These are phyloP conservation scores for Synchiropus splendidus DNA, from an alignment of 2,113 vertebrate genomes.

Conservation along the genomic window DNA sequence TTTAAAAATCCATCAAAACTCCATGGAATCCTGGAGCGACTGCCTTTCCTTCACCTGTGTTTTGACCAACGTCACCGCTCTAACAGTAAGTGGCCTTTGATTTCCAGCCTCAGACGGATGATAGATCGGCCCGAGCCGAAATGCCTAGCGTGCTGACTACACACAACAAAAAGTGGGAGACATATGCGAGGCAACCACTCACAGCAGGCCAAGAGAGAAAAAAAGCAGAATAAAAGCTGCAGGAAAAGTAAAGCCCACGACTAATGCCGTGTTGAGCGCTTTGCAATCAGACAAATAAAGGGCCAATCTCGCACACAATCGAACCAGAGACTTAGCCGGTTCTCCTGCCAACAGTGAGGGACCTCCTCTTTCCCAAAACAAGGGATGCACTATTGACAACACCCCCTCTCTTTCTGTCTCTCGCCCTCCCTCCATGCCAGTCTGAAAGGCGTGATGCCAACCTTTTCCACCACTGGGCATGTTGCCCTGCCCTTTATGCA, in stretches of 20 bases:
- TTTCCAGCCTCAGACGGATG: too few relatives aligned
- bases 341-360: conserved; percentile 65
- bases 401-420: conserved; percentile 33
- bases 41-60: too few relatives aligned
- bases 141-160: conserved; percentile 27
- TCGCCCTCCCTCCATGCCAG: conserved; percentile 66
- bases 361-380: conserved; percentile 69
- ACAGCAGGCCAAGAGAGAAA: conserved; percentile 25
- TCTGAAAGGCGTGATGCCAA: conserved; percentile 72
- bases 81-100: too few relatives aligned
- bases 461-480: conserved; percentile 72
- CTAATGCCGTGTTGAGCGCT: conserved; percentile 63
- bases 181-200: conserved; percentile 34
- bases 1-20: too few relatives aligned
- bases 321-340: conserved; percentile 67
- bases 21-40: too few relatives aligned
- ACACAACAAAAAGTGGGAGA: conserved; percentile 20
- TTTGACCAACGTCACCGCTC: too few relatives aligned
- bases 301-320: conserved; percentile 71
- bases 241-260: conserved; percentile 54
- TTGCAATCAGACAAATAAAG: conserved; percentile 73
- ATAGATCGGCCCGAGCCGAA: conserved; percentile 11
- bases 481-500: conserved; percentile 76
- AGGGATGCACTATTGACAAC: conserved; percentile 73
- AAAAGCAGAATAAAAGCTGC: conserved; percentile 40